phyloP scores from a whole-genome alignment of 2,113 vertebrate genomes.

The Nettapus auritus region DNA sequence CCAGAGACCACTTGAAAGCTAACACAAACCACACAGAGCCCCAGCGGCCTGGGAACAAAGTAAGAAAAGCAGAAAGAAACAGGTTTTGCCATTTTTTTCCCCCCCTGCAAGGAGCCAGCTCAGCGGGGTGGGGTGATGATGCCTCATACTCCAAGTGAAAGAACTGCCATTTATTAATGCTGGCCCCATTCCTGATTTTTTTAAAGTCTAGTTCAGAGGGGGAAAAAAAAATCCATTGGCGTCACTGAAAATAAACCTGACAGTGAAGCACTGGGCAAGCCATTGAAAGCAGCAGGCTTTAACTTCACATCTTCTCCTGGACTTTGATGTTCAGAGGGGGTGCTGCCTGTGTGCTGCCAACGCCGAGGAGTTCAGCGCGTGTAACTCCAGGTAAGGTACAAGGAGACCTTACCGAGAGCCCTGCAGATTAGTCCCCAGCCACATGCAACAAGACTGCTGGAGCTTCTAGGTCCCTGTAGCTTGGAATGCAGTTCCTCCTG shows the following conservation, averaged over 20 bases:
- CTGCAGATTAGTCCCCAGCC: not conserved
- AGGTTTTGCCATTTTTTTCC: not conserved
- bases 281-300: not conserved
- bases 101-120: not conserved
- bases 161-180: not conserved
- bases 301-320: not conserved
- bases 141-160: not conserved
- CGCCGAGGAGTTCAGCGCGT: too few relatives aligned
- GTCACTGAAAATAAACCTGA: not conserved
- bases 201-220: not conserved
- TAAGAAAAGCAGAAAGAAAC: not conserved
- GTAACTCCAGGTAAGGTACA: not conserved
- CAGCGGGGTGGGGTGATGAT: rapidly evolving
- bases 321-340: not conserved
- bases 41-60: not conserved
- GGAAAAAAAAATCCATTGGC: not conserved
- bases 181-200: not conserved
- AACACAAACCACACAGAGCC: not conserved
- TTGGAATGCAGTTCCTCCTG: not conserved
- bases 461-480: not conserved
- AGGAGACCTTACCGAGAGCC: not conserved
- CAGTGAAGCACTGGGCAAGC: not conserved
- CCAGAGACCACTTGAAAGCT: not conserved
- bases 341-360: not conserved
- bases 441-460: rapidly evolving